Evolutionary conservation across 2,113 vertebrate species (phyloP).

Genomic region (Phalacrocorax pelagicus): DNA sequence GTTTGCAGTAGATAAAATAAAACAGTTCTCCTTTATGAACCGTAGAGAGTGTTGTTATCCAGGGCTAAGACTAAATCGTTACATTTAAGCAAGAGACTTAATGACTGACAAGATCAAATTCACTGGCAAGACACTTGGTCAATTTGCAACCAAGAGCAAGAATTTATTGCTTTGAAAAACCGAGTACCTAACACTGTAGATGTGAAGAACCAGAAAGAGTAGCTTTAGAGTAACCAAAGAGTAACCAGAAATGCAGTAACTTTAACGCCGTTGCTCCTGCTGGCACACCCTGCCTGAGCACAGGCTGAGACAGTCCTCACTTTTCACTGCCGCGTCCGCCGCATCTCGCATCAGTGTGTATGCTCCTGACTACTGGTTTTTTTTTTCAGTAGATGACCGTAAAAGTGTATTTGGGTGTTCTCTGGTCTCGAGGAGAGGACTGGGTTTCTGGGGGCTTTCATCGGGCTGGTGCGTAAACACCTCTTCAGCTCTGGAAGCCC

Average conservation of each 20-base stretch:
- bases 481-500: not conserved
- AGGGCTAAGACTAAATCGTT: not conserved
- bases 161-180: conserved; percentile 32
- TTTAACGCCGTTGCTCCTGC: not conserved
- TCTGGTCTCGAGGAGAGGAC: not conserved
- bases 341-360: accelerated
- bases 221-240: no score
- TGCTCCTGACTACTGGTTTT: not conserved
- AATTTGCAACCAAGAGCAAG: conserved; percentile 33
- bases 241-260: not conserved
- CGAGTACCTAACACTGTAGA: not conserved
- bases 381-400: not conserved
- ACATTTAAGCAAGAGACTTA: not conserved
- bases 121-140: not conserved
- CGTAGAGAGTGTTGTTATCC: not conserved
- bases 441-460: accelerated
- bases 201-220: not conserved
- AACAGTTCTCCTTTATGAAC: conserved; percentile 9
- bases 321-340: accelerated
- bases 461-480: not conserved
- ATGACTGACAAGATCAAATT: conserved; percentile 29
- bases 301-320: not conserved
- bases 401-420: not conserved
- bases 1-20: conserved; percentile 44
- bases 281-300: not conserved